Evolutionary conservation across 64 coral and sea anemone species (phyloP).

Genomic region (Hydrozoanthus tunicans): DNA sequence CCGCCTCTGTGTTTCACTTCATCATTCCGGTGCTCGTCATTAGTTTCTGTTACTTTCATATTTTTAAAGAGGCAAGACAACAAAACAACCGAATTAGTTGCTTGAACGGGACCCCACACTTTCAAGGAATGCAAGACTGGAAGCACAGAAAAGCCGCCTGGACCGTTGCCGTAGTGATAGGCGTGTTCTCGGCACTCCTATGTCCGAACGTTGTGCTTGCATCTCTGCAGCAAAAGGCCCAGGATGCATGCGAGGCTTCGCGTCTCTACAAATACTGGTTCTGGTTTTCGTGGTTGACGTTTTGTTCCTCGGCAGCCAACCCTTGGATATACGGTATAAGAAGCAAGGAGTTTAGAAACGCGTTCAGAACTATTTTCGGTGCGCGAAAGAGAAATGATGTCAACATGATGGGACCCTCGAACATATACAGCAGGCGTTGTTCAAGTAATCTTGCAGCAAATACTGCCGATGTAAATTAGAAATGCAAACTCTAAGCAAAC

Average conservation of each 20-base stretch:
- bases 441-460: neutral
- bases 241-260: slow-evolving; percentile 48
- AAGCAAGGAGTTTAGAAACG: slow-evolving; percentile 60
- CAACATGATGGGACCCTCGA: neutral
- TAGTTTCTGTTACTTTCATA: slow-evolving; percentile 66
- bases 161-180: slow-evolving; percentile 78
- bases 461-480: neutral
- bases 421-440: neutral
- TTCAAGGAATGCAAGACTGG: neutral
- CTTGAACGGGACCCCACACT: neutral
- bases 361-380: slow-evolving; percentile 18
- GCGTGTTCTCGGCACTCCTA: slow-evolving; percentile 55
- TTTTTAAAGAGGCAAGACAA: slow-evolving; percentile 64
- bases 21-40: slow-evolving; percentile 68
- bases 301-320: slow-evolving; percentile 71
- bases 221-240: slow-evolving; percentile 57
- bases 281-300: slow-evolving; percentile 73
- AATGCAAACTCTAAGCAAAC: too few relatives aligned
- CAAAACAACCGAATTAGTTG: slow-evolving; percentile 52
- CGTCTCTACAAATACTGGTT: slow-evolving; percentile 70
- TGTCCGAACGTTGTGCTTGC: slow-evolving; percentile 70
- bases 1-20: slow-evolving; percentile 60
- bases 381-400: neutral
- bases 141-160: slow-evolving; percentile 71
- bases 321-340: slow-evolving; percentile 76